Conservation (phyloP, 2,888 invertebrate genomes). For the Catocala fraxini region DNA sequence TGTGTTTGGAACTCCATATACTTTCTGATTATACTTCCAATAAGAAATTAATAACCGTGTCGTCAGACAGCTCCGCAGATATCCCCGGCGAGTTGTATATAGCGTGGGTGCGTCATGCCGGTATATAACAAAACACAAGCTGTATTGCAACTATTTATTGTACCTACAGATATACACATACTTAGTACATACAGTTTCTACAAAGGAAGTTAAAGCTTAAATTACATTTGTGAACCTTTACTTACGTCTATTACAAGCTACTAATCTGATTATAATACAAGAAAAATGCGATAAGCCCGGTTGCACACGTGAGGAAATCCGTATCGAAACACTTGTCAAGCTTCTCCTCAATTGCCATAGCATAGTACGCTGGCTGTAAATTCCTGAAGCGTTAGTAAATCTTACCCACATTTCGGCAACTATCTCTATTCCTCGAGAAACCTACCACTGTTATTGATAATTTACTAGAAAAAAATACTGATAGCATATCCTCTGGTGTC, state of each 20-base stretch:
- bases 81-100: constrained; percentile 1
- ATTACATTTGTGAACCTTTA: constrained; percentile 47
- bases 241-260: constrained; percentile 23
- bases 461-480: too few species aligned
- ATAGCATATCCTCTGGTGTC: too few species aligned
- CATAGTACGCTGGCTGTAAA: too few species aligned
- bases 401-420: too few species aligned
- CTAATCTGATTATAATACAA: constrained; percentile 44
- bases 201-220: constrained; percentile 59
- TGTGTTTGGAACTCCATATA: too few species aligned
- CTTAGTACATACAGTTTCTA: constrained; percentile 46
- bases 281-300: constrained; percentile 30
- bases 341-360: not conserved
- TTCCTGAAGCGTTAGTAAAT: too few species aligned
- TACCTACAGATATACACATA: constrained; percentile 54
- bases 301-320: not conserved
- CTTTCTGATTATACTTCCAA: too few species aligned
- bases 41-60: too few species aligned
- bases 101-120: constrained; percentile 64
- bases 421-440: too few species aligned
- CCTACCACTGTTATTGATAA: too few species aligned
- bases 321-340: too few species aligned
- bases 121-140: constrained; percentile 74
- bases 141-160: constrained; percentile 71
- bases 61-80: not conserved